Conservation (phyloP, 23 tunicate genomes). For the Ascidia mentula region DNA sequence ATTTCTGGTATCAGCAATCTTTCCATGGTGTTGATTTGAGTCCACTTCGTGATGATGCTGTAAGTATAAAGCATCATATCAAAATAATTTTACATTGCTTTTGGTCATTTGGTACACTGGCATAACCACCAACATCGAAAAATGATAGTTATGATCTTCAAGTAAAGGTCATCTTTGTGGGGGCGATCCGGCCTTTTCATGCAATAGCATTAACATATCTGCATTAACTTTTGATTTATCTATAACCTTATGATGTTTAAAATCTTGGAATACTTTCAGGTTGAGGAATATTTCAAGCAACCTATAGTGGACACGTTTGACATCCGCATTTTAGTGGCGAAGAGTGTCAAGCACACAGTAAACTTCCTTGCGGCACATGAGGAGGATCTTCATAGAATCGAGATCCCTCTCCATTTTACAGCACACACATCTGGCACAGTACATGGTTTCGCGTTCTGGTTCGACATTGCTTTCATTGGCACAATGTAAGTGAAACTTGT, state of each 20-base stretch:
- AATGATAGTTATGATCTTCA: too few relatives aligned
- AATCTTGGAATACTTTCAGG: conserved; percentile 40
- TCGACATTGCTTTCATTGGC: conserved; percentile 98
- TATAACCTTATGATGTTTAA: background rate
- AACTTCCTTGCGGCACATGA: conserved; percentile 90
- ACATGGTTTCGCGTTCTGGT: conserved; percentile 99
- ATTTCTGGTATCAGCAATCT: conserved; percentile 99
- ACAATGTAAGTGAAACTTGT: conserved; percentile 54
- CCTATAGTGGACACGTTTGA: conserved; percentile 99
- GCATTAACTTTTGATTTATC: too few relatives aligned
- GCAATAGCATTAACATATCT: too few relatives aligned
- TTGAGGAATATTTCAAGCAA: conserved; percentile 93
- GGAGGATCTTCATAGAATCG: conserved; percentile 93
- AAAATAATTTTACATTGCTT: too few relatives aligned
- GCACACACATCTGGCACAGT: conserved; percentile 95
- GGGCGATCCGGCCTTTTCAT: too few relatives aligned
- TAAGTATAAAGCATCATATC: too few relatives aligned
- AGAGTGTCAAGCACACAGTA: conserved; percentile 85
- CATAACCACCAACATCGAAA: too few relatives aligned
- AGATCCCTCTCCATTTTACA: conserved; percentile 85
- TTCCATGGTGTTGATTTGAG: conserved; percentile 98
- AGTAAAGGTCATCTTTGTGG: too few relatives aligned
- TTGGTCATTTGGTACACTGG: too few relatives aligned
- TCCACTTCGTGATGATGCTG: conserved; percentile 95
- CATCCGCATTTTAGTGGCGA: conserved; percentile 93